Evolutionary conservation across 2,113 vertebrate species (phyloP).

Genomic region (Chaetodon trifascialis): DNA sequence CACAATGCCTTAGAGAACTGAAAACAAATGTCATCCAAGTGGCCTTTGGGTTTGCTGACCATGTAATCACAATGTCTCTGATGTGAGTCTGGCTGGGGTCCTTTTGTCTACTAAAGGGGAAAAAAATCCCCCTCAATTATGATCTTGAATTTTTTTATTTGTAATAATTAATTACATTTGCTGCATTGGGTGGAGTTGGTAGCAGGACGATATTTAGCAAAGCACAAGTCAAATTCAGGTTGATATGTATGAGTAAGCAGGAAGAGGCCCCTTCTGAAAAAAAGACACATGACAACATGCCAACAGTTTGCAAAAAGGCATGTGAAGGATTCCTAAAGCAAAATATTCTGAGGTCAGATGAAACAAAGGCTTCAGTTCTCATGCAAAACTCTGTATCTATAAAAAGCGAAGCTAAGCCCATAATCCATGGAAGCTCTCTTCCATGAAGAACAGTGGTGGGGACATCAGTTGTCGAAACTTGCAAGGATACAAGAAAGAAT

Average conservation of each 20-base stretch:
- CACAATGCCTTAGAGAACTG: not conserved
- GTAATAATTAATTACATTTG: not conserved
- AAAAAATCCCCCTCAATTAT: not conserved
- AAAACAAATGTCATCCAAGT: not conserved
- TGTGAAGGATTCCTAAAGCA: not conserved
- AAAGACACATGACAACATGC: not conserved
- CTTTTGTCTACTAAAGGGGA: not conserved
- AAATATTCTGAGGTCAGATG: slow-evolving; percentile 9
- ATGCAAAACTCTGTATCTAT: slow-evolving; percentile 23
- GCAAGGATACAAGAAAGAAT: slow-evolving; percentile 9
- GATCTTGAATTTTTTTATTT: not conserved
- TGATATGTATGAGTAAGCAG: not conserved
- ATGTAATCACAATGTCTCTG: not conserved
- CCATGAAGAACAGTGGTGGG: slow-evolving; percentile 26
- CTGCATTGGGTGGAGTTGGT: not conserved
- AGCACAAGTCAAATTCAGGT: not conserved
- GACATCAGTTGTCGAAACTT: slow-evolving; percentile 7
- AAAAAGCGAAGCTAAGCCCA: slow-evolving; percentile 27
- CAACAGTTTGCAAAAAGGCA: not conserved
- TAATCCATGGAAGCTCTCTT: slow-evolving; percentile 47
- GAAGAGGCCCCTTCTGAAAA: not conserved
- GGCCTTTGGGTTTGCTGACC: not conserved
- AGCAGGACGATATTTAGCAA: not conserved
- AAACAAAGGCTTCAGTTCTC: slow-evolving; percentile 4
- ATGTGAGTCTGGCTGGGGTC: not conserved